Conservation (phyloP, 2,888 invertebrate species). For the Synanthedon formicaeformis region DNA sequence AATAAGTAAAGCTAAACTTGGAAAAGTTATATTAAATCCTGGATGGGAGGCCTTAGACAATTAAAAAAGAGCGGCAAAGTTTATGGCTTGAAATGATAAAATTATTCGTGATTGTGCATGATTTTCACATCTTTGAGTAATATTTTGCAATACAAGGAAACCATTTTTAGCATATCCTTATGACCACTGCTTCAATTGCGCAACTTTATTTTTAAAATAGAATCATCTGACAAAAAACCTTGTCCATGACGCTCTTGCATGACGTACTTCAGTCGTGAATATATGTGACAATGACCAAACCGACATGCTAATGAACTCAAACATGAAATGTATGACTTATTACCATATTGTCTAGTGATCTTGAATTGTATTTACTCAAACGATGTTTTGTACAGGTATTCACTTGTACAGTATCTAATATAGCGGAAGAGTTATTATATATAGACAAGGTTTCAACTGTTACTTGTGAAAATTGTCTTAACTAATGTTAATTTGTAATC, state of each 20-base stretch:
- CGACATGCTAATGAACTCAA: constrained; percentile 29
- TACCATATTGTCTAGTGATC: not conserved
- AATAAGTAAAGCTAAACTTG: too few relatives aligned
- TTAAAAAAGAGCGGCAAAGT: too few relatives aligned
- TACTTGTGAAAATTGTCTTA: too few relatives aligned
- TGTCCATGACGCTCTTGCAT: not conserved
- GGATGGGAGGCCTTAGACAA: too few relatives aligned
- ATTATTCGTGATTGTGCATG: too few relatives aligned
- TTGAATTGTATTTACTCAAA: not conserved
- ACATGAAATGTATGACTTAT: constrained; percentile 2
- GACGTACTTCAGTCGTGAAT: constrained; percentile 17
- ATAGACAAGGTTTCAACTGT: too few relatives aligned
- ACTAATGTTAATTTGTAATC: too few relatives aligned
- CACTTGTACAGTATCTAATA: not conserved
- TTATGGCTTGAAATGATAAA: too few relatives aligned
- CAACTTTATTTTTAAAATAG: not conserved
- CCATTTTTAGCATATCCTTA: not conserved
- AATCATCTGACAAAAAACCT: not conserved
- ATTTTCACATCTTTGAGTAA: too few relatives aligned
- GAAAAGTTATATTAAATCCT: too few relatives aligned
- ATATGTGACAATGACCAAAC: constrained; percentile 23
- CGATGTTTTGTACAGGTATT: not conserved
- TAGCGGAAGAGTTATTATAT: not conserved
- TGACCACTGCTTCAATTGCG: not conserved
- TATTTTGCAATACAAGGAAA: too few relatives aligned